These are phyloP conservation scores for Dysidea cf. avara DNA, from an alignment of 37 sponge, comb jelly and placozoan species.

Conservation along the genomic window DNA sequence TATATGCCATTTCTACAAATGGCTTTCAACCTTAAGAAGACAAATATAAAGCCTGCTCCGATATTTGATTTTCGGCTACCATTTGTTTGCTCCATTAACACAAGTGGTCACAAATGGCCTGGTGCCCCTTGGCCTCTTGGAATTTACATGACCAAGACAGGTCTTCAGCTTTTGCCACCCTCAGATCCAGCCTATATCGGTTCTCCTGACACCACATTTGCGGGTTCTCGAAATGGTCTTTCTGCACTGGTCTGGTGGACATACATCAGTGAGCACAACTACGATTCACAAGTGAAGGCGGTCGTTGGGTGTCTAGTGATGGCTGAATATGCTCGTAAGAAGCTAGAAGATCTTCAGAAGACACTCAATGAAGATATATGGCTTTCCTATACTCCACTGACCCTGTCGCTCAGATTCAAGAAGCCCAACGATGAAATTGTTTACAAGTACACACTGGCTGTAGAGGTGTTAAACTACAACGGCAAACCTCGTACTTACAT, in stretches of 20 bases:
- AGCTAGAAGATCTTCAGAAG: constrained; percentile 4
- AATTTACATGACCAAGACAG: constrained; percentile 16
- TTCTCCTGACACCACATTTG: constrained; percentile 36
- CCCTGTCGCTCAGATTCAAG: constrained; percentile 18
- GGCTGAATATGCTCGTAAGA: background rate
- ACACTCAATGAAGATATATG: constrained; percentile 3
- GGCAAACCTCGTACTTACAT: background rate
- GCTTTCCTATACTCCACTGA: background rate
- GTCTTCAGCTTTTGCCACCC: background rate
- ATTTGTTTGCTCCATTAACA: constrained; percentile 12
- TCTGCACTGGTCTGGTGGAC: constrained; percentile 20
- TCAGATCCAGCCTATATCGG: background rate
- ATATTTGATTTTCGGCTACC: constrained; percentile 15
- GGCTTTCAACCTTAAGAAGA: constrained; percentile 1
- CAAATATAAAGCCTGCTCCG: background rate
- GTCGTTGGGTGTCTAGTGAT: constrained; percentile 4
- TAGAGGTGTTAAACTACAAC: background rate
- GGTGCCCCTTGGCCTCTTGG: constrained; percentile 29
- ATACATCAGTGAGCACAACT: constrained; percentile 35
- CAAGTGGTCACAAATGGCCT: constrained; percentile 23
- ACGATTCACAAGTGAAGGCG: constrained; percentile 5
- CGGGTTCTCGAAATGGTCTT: constrained; percentile 24
- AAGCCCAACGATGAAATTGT: constrained; percentile 13
- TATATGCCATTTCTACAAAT: constrained; percentile 21
- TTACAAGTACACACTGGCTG: constrained; percentile 8